Percentiles rank a stretch among this genome's conserved stretches.
Evolutionary conservation across 1,140 invertebrate species (phyloP).

Genomic region (Trissolcus basalis): DNA sequence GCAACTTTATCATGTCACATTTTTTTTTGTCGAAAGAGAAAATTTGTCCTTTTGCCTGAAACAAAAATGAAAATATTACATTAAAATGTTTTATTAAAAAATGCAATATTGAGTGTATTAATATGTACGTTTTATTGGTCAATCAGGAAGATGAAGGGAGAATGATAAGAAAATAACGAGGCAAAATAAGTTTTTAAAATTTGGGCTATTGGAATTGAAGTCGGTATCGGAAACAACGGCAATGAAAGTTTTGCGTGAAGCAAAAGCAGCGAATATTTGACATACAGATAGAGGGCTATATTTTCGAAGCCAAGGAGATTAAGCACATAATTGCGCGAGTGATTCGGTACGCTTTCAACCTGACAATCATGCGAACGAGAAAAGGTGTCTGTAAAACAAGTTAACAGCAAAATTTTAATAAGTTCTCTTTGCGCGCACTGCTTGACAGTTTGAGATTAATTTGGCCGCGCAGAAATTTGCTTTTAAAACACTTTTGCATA

Average conservation of each 20-base stretch:
- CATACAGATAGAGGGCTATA: constrained; percentile 10
- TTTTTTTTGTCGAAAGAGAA: too few relatives aligned
- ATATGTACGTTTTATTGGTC: too few relatives aligned
- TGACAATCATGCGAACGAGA: constrained; percentile 10
- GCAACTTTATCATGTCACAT: too few relatives aligned
- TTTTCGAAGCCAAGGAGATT: constrained; percentile 27
- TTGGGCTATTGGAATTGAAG: constrained; percentile 2
- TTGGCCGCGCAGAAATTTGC: too few relatives aligned
- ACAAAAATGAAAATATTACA: too few relatives aligned
- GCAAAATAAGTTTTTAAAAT: background rate
- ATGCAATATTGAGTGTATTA: too few relatives aligned
- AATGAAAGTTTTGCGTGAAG: constrained; percentile 11
- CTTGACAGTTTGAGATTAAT: background rate
- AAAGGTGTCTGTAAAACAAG: constrained; percentile 2
- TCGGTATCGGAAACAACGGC: constrained; percentile 17
- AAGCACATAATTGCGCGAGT: constrained; percentile 3
- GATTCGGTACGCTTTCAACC: constrained; percentile 7
- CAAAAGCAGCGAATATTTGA: constrained; percentile 16
- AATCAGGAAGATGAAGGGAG: background rate
- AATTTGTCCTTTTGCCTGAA: too few relatives aligned
- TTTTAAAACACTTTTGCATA: too few relatives aligned
- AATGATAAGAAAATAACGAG: background rate
- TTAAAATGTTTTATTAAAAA: too few relatives aligned
- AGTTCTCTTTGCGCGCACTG: background rate
- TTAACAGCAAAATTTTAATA: constrained; percentile 19